phyloP scores from a whole-genome alignment of 2,888 invertebrate genomes.

The Xanthia icteritia region DNA sequence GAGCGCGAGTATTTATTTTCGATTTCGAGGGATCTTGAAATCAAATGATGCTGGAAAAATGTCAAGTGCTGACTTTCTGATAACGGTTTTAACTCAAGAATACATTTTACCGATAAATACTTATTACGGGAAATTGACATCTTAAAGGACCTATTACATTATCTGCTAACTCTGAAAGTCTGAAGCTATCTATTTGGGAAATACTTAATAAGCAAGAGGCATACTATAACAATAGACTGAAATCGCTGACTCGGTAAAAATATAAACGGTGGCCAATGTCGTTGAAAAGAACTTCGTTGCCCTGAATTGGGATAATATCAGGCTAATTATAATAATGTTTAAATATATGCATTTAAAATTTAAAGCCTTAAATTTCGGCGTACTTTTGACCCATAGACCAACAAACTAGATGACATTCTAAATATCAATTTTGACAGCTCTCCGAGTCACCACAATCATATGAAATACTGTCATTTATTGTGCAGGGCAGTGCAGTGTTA shows the following conservation, averaged over 20 bases:
- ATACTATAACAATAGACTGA: no score
- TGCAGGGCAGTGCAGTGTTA: conserved; percentile 1
- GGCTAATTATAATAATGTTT: background rate
- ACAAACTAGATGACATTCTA: background rate
- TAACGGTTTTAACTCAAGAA: conserved; percentile 34
- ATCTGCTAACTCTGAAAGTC: background rate
- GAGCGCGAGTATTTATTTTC: conserved; percentile 45
- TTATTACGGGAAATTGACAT: background rate
- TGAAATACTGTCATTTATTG: conserved; percentile 8
- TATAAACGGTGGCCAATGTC: background rate
- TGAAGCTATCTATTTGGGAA: background rate
- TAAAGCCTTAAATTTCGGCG: background rate
- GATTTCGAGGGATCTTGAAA: conserved; percentile 30
- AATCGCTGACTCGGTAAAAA: background rate
- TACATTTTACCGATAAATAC: conserved; percentile 3
- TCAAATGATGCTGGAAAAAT: conserved; percentile 37
- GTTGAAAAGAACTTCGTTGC: background rate
- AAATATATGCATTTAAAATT: background rate
- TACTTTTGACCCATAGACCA: background rate
- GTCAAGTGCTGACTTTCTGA: conserved; percentile 33
- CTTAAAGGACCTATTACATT: background rate
- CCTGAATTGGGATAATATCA: background rate
- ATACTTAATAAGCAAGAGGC: background rate
- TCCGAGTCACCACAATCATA: background rate
- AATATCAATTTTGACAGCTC: background rate